A percentile compares a stretch with the other conserved stretches of the same genome.
phyloP scores from a whole-genome alignment of 2,113 vertebrate species.

The Chaetodon trifascialis region DNA sequence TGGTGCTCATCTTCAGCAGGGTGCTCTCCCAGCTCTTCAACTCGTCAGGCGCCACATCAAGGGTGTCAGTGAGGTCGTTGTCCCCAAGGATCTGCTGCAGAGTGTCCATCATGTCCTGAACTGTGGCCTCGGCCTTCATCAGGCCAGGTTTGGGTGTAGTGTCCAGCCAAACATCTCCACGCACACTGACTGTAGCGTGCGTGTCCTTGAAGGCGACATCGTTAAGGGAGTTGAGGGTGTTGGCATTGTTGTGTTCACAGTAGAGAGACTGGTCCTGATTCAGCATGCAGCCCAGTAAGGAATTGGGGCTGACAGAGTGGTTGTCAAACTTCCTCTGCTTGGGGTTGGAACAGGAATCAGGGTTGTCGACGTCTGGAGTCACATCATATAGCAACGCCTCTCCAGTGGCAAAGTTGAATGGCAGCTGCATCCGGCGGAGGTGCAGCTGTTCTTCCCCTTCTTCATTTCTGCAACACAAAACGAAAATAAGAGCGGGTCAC shows the following conservation, averaged over 20 bases:
- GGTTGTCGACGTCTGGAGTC: slow-evolving; percentile 55
- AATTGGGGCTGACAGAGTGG: slow-evolving; percentile 66
- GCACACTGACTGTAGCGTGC: slow-evolving; percentile 77
- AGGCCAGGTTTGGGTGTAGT: neutral
- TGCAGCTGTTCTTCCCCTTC: slow-evolving; percentile 88
- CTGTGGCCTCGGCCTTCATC: slow-evolving; percentile 47
- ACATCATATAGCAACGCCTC: slow-evolving; percentile 84
- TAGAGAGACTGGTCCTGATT: slow-evolving; percentile 83
- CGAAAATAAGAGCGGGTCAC: neutral
- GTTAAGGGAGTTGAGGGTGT: slow-evolving; percentile 66
- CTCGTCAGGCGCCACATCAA: slow-evolving; percentile 31
- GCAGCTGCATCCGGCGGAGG: slow-evolving; percentile 83
- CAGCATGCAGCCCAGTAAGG: slow-evolving; percentile 83
- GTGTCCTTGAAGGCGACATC: slow-evolving; percentile 78
- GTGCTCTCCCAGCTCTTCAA: slow-evolving; percentile 82
- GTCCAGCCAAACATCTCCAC: slow-evolving; percentile 49
- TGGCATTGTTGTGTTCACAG: slow-evolving; percentile 61
- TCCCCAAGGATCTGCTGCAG: slow-evolving; percentile 77
- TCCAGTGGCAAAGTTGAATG: slow-evolving; percentile 85
- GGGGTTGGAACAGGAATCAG: slow-evolving; percentile 52
- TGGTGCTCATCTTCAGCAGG: slow-evolving; percentile 74
- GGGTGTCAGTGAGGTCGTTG: slow-evolving; percentile 2
- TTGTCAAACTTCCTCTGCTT: slow-evolving; percentile 47
- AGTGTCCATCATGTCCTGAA: slow-evolving; percentile 75
- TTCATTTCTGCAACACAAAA: slow-evolving; percentile 78